Evolutionary conservation across 2,797 vertebrate genomes (phyloP), one percentile per base, ranked within the genome.

Genomic region (Gorsachius magnificus): DNA sequence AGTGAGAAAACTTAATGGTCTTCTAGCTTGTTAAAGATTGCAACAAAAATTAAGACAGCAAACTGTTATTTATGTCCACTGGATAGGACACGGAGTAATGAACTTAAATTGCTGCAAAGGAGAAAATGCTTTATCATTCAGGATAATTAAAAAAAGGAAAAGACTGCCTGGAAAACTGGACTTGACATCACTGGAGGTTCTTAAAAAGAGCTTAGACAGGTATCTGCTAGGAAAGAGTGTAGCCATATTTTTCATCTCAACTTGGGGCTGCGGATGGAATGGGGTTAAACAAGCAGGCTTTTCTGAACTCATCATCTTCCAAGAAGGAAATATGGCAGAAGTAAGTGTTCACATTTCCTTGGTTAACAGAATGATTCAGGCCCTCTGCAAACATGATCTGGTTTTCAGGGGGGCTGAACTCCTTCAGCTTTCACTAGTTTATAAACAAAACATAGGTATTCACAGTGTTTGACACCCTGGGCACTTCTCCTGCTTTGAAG

Each of bases 91-190:
- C 26, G 51, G 36, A 85, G 17, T 26, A 85, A 89, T 56, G 72
- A 80, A 61, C 15, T 77, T 54, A 74, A 77, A 87, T 43, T 87
- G 29, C 51, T 87, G 38, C 68, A 90, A 89, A 91, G 26, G 15
- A 66, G 35, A 87, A 96, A 87, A 85, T 72, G 22, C 50, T 85
- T 82, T 71, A 60, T 93, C 78, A 85, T 72, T 72, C 41, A 87
- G 66, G 74, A 51, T 69, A 89, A 95, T 89, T 85, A 87, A 84
- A 87, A 91, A 72, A 31, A 48, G 63, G 20, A 61, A 76, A 89
- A 76, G 25, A 17, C 8, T 82, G 65, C 14, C 41, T 61, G 19
- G 50, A 84, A 89, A 95, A 79, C 29, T 12, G 51, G 14, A 61
- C n/a, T 81, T 75, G 29, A 78, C 36, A 69, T 35, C 51, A 15